Evolutionary conservation across 2,888 invertebrate species (phyloP), one percentile per base, ranked within the genome.

Genomic region (Helicoverpa assulta): DNA sequence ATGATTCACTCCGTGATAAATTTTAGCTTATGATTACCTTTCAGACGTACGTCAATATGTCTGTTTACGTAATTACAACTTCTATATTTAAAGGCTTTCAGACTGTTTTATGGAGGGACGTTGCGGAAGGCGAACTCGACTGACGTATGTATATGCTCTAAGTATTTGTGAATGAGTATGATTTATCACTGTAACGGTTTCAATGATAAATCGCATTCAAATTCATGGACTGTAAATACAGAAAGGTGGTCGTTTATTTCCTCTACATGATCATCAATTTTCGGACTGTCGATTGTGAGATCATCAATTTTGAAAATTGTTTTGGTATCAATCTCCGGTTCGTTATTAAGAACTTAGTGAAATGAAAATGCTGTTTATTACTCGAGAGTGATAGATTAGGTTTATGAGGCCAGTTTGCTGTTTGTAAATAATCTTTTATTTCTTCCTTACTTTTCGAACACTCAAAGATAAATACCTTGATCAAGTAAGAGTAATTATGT

Each of bases 11-110:
- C 90, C 91, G 91, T 94, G 95, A 95, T 95, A 95, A 95, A 95
- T 95, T 95, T 92, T 91, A 94, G 95, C 94, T 95, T 94, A 94
- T 95, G 95, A 95, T 95, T 95, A 95, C 94, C 95, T 95, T 94
- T 95, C 94, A 94, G 93, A 92, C 93, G 87, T 90, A 90, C 91
- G 94, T 95, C 95, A 94, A 94, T 94, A 91, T 92, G 94, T 94
- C 94, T 93, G 94, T 94, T 94, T 94, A 92, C 92, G 93, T 94
- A 94, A 95, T 95, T 94, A 94, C 91, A 86, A 88, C 85, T 88
- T 91, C 89, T 91, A 89, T 90, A 89, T 91, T 90, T 88, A 89
- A 90, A 90, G 92, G 88, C 90, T 92, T 92, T 93, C 89, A 89
- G 89, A 88, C 85, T 73, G 87, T 91, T 92, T 91, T 90, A 91